Evolutionary conservation across 2,888 invertebrate species (phyloP).

Genomic region (Hetaerina titia): DNA sequence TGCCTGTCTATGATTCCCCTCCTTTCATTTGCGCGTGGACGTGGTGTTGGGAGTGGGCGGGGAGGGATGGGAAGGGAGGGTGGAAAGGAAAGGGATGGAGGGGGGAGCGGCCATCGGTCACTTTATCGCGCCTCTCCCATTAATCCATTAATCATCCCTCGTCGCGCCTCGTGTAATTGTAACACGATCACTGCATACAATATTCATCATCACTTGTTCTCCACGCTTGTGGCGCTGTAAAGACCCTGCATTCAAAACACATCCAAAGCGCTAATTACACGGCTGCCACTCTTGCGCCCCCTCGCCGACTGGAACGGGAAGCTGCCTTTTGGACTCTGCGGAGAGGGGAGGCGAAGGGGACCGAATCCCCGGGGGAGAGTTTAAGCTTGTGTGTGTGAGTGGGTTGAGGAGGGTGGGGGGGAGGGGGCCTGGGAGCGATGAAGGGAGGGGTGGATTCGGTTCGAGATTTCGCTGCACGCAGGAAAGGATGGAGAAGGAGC

Average conservation of each 20-base stretch:
- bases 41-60: neutral
- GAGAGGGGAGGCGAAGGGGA: too few relatives aligned
- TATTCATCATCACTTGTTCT: slow-evolving; percentile 37
- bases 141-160: slow-evolving; percentile 28
- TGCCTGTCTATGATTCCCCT: too few relatives aligned
- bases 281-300: neutral
- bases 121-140: neutral
- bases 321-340: too few relatives aligned
- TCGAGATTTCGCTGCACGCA: neutral
- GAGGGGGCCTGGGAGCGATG: neutral
- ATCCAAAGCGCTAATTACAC: slow-evolving; percentile 7
- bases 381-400: too few relatives aligned
- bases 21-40: neutral
- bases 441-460: neutral
- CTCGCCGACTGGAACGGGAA: neutral
- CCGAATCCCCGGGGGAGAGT: too few relatives aligned
- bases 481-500: neutral
- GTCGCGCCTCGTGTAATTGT: slow-evolving; percentile 39
- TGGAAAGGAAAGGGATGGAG: too few relatives aligned
- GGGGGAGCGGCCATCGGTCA: too few relatives aligned
- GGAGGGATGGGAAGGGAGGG: too few relatives aligned
- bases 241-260: slow-evolving; percentile 6
- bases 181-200: slow-evolving; percentile 40
- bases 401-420: too few relatives aligned
- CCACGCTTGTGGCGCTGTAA: neutral